Conservation (phyloP, 2,797 vertebrate genomes). For the Neomorphus geoffroyi region DNA sequence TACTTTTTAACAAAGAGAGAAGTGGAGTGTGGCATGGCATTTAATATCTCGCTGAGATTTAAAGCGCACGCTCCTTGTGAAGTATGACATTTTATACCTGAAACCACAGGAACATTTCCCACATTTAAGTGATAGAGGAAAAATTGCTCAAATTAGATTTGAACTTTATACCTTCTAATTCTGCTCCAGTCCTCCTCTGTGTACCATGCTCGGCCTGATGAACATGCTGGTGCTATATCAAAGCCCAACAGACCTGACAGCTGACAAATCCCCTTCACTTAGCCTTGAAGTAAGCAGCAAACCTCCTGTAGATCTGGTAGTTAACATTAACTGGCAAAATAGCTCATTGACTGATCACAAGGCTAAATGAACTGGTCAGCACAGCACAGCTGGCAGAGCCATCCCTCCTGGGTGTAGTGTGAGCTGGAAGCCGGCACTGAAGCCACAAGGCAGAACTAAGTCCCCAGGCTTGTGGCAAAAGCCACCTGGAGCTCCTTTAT, state of each 20-base stretch:
- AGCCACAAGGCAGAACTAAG: background rate
- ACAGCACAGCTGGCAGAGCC: background rate
- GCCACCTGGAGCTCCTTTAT: background rate
- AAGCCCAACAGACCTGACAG: constrained; percentile 25
- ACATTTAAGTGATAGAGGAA: constrained; percentile 28
- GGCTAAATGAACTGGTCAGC: background rate
- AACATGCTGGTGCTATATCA: background rate
- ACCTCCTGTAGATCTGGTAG: background rate
- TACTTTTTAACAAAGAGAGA: constrained; percentile 49
- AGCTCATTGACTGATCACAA: background rate
- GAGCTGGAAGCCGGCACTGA: background rate
- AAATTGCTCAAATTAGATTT: constrained; percentile 49
- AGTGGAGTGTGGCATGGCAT: background rate
- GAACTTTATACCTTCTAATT: constrained; percentile 53
- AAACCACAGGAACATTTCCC: constrained; percentile 52
- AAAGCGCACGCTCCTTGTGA: constrained; percentile 46
- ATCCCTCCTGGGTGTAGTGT: rapidly evolving
- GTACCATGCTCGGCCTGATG: background rate
- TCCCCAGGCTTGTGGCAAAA: background rate
- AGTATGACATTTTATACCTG: constrained; percentile 54
- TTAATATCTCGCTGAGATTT: constrained; percentile 63
- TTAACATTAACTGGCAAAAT: background rate
- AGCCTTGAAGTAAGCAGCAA: constrained; percentile 38
- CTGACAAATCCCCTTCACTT: constrained; percentile 10
- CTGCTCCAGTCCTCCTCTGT: background rate